phyloP scores from a whole-genome alignment of 2,113 vertebrate genomes.

The Furnarius figulus region DNA sequence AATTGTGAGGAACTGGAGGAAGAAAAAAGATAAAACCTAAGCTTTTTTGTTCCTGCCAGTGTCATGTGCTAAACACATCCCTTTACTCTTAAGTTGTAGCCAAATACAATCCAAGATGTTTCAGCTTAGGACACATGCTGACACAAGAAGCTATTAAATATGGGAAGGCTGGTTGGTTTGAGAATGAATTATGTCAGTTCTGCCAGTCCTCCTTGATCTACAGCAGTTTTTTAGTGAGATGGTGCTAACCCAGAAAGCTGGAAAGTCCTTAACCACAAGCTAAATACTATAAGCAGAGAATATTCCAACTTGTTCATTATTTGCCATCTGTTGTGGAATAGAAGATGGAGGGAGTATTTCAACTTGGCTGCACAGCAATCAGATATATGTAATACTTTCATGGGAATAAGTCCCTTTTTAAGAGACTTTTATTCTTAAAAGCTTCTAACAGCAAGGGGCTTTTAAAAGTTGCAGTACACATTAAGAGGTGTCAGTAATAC shows the following conservation, averaged over 20 bases:
- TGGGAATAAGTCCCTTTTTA: neutral
- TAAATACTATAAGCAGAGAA: neutral
- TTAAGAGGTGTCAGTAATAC: neutral
- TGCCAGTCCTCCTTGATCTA: neutral
- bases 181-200: constrained; percentile 2
- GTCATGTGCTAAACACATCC: neutral
- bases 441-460: neutral
- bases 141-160: neutral
- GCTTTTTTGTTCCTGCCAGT: neutral
- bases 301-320: constrained; percentile 30
- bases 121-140: neutral
- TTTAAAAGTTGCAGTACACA: neutral
- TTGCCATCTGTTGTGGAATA: constrained; percentile 38
- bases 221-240: constrained; percentile 16
- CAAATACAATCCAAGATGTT: neutral
- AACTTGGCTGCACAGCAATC: constrained; percentile 12
- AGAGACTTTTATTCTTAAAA: neutral
- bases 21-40: neutral
- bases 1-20: neutral
- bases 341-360: constrained; percentile 20
- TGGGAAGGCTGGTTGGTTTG: neutral
- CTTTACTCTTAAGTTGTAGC: neutral
- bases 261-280: neutral
- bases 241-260: constrained; percentile 23
- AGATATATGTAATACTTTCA: neutral